phyloP scores from a whole-genome alignment of 2,113 vertebrate genomes.

The Willisornis vidua region DNA sequence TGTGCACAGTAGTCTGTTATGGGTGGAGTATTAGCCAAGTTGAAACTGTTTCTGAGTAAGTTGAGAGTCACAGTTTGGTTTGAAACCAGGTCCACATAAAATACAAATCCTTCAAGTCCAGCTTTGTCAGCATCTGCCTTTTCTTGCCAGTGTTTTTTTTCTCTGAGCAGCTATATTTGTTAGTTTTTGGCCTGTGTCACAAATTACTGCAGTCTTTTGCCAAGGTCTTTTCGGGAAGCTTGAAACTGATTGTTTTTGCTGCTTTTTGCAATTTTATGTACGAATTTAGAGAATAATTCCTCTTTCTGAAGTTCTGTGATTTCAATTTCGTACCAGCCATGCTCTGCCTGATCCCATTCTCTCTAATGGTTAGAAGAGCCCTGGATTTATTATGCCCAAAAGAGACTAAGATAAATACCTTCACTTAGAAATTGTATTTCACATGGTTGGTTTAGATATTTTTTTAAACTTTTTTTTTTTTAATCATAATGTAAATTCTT shows the following conservation, averaged over 20 bases:
- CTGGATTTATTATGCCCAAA: neutral
- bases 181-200: slow-evolving; percentile 45
- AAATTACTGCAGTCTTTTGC: slow-evolving; percentile 22
- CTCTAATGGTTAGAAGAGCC: neutral
- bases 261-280: neutral
- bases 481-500: neutral
- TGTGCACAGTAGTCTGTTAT: slow-evolving; percentile 33
- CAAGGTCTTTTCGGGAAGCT: slow-evolving; percentile 18
- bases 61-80: slow-evolving; percentile 52
- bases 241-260: neutral
- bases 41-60: slow-evolving; percentile 37
- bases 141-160: slow-evolving; percentile 15
- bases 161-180: slow-evolving; percentile 45
- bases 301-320: slow-evolving; percentile 33
- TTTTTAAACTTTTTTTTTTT: neutral
- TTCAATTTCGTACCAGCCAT: neutral
- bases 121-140: slow-evolving; percentile 26
- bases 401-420: neutral
- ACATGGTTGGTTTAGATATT: neutral
- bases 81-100: slow-evolving; percentile 39
- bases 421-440: neutral
- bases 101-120: slow-evolving; percentile 2
- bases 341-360: neutral
- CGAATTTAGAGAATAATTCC: slow-evolving; percentile 8
- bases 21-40: slow-evolving; percentile 44